phyloP scores from a whole-genome alignment of 2,797 vertebrate species.

The Rhinichthys osculus region DNA sequence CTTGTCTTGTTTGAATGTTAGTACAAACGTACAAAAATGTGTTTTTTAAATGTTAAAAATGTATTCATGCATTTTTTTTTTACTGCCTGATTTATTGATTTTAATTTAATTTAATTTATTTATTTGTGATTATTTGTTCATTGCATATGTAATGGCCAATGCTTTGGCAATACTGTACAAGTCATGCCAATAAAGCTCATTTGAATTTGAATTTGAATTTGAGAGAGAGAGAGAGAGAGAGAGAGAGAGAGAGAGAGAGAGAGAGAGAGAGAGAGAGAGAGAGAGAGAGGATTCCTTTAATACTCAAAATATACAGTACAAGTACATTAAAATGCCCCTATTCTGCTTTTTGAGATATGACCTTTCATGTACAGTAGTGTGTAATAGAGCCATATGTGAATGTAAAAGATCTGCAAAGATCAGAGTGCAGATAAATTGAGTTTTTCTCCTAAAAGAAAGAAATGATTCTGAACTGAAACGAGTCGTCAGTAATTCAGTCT shows the following conservation, averaged over 20 bases:
- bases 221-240: conserved; percentile 25
- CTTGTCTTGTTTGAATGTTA: too few relatives aligned
- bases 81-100: too few relatives aligned
- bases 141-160: too few relatives aligned
- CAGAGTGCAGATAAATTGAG: background rate
- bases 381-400: background rate
- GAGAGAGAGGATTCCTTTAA: conserved; percentile 31
- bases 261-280: background rate
- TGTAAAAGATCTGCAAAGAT: background rate
- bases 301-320: background rate
- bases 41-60: too few relatives aligned
- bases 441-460: background rate
- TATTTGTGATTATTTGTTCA: too few relatives aligned
- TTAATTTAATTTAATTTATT: too few relatives aligned
- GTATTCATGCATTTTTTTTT: too few relatives aligned
- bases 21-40: too few relatives aligned
- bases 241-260: conserved; percentile 34
- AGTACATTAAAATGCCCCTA: background rate
- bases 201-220: conserved; percentile 56
- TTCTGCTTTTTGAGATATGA: background rate
- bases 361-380: background rate
- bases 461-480: background rate
- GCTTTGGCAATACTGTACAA: too few relatives aligned
- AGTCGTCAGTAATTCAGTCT: background rate
- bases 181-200: too few relatives aligned